Percentiles rank a stretch among this genome's conserved stretches.
phyloP scores from a whole-genome alignment of 2,888 invertebrate species.

The Drosophila borborema region DNA sequence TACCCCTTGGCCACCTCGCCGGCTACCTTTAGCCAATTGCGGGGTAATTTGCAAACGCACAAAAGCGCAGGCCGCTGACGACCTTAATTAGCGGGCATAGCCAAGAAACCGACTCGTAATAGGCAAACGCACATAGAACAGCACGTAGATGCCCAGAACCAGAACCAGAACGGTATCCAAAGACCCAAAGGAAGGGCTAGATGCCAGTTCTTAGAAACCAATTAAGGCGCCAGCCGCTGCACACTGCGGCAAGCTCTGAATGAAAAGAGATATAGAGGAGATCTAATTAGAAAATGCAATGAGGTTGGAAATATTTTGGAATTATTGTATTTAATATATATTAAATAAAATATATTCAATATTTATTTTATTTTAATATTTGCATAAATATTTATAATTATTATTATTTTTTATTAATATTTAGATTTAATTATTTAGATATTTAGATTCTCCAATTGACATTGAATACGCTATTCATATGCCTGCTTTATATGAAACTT shows the following conservation, averaged over 20 bases:
- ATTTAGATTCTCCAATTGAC: too few species aligned
- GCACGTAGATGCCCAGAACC: constrained; percentile 26
- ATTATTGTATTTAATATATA: too few species aligned
- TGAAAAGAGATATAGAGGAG: not conserved
- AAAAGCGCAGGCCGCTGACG: constrained; percentile 68
- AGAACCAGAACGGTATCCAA: constrained; percentile 47
- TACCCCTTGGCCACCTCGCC: constrained; percentile 3
- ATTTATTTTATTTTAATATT: too few species aligned
- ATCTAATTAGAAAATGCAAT: not conserved
- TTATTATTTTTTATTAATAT: too few species aligned
- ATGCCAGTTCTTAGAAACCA: constrained; percentile 72
- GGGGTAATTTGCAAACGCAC: constrained; percentile 79
- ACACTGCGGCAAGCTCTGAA: constrained; percentile 42
- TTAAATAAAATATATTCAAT: too few species aligned
- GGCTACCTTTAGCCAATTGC: constrained; percentile 63
- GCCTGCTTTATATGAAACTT: not conserved
- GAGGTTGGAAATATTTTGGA: not conserved
- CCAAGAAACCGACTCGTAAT: constrained; percentile 48
- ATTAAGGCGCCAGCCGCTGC: constrained; percentile 69
- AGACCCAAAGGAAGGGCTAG: constrained; percentile 58
- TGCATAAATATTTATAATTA: too few species aligned
- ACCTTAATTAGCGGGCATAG: constrained; percentile 80
- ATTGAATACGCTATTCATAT: not conserved
- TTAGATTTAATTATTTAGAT: too few species aligned
- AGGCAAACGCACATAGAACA: constrained; percentile 61